Base-by-base conservation (phyloP, 1,140 invertebrate species). In the Drosophila triauraria region DNA sequence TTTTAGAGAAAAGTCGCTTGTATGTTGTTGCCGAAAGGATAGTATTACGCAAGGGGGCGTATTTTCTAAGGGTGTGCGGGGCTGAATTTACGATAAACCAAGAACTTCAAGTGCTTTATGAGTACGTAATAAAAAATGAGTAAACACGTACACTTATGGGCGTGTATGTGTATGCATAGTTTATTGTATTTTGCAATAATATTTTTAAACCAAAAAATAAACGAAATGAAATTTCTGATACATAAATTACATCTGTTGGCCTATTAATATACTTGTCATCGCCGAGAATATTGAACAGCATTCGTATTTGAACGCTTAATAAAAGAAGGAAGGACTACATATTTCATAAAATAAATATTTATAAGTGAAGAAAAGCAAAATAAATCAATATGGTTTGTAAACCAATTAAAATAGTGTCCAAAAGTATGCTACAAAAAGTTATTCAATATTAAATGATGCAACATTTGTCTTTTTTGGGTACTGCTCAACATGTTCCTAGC, bases 181-280 rank as follows among this genome's bases (percentile, higher is more conserved):
- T 88, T 75, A 78, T 63, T 87, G 67, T 82, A 86, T 71, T 87
- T 83, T 74, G 72, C 74, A 86, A 57, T 42, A 44, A 84, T 90
- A 88, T 90, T 76, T 85, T 90, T 70, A 83, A 88, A 90, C 85
- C 85, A 90, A 90, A 90, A 90, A 90, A 90, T 90, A 90, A 85
- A 90, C 44, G 85, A 90, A 90, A 90, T 90, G 5, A 27, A 90
- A 90, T 90, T 90, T 90, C 85, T 71, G 23, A 64, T 38, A 79
- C n/a, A 42, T 30, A 23, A 32, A 35, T 35, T 47, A 32, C 20
- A 38, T 13, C 12, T 38, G 4, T 38, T 38, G 4, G 12, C 4
- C 35, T 38, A 3, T 38, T 35, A 35, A 35, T 12, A 35, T 32
- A 32, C 30, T 32, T 27, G 25, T 4, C 30, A 30, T 35, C 9